A percentile compares a stretch with the other conserved stretches of the same genome.
These are phyloP conservation scores for Isoperla grammatica DNA, from an alignment of 2,888 invertebrate species.

Conservation along the genomic window DNA sequence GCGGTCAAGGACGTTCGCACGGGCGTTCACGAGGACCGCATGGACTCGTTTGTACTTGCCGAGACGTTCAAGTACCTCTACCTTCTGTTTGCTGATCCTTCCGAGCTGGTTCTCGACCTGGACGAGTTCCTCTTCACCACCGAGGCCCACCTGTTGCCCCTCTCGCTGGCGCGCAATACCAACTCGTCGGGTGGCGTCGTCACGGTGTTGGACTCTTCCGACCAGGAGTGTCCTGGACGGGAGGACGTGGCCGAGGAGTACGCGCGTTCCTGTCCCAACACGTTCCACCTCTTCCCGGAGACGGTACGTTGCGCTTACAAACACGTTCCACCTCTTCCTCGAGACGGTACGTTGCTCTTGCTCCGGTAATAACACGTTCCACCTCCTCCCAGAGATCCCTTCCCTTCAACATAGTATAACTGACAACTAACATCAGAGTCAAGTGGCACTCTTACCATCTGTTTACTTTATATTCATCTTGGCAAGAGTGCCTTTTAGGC, in stretches of 20 bases:
- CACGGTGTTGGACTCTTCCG: conserved; percentile 32
- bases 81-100: conserved; percentile 84
- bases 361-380: too few relatives aligned
- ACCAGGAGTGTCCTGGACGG: conserved; percentile 1
- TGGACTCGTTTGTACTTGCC: conserved; percentile 97
- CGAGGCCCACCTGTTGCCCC: conserved; percentile 92
- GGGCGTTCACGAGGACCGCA: conserved; percentile 53
- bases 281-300: conserved; percentile 74
- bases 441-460: too few relatives aligned
- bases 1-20: conserved; percentile 95
- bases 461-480: too few relatives aligned
- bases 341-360: conserved; percentile 66
- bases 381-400: too few relatives aligned
- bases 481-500: too few relatives aligned
- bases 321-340: conserved; percentile 74
- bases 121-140: conserved; percentile 88
- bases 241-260: conserved; percentile 54
- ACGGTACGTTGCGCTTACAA: conserved; percentile 67
- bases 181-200: conserved; percentile 40
- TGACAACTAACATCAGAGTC: too few relatives aligned
- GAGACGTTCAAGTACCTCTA: conserved; percentile 98
- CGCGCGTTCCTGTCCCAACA: conserved; percentile 75
- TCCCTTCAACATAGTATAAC: too few relatives aligned
- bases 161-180: conserved; percentile 64
- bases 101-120: conserved; percentile 72